phyloP scores from a whole-genome alignment of 53 echinoderm and acorn worm species.

The Zoroaster sp. region DNA sequence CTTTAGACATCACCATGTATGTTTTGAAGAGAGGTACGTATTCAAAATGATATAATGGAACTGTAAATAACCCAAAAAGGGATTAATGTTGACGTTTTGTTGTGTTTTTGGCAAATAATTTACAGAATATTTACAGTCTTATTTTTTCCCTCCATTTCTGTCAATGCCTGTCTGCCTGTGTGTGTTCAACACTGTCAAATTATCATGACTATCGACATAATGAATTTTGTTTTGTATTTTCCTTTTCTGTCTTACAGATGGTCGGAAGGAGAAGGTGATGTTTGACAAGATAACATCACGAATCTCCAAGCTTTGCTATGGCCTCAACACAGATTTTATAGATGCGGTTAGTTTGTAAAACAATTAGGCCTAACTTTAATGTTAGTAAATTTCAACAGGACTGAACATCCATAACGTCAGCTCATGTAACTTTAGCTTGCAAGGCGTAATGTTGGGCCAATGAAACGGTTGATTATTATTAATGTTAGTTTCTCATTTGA shows the following conservation, averaged over 20 bases:
- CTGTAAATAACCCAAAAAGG: neutral
- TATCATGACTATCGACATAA: too few species aligned
- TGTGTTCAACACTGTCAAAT: too few species aligned
- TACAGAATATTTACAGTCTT: neutral
- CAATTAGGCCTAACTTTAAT: too few species aligned
- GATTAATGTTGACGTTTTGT: neutral
- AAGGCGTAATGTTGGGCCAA: neutral
- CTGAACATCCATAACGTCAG: too few species aligned
- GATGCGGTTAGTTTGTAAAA: conserved; percentile 93
- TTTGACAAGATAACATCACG: conserved; percentile 94
- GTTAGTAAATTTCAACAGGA: too few species aligned
- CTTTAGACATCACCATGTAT: neutral
- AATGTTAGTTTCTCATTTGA: neutral
- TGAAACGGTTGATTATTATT: neutral
- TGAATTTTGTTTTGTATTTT: neutral
- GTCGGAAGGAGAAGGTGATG: conserved; percentile 84
- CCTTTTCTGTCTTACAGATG: conserved; percentile 60
- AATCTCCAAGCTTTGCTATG: conserved; percentile 85
- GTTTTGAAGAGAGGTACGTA: conserved; percentile 38
- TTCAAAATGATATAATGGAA: neutral
- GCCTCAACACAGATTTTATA: conserved; percentile 83
- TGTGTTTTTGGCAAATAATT: neutral
- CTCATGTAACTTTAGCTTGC: too few species aligned
- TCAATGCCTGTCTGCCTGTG: neutral
- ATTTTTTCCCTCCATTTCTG: conserved; percentile 12